These are phyloP conservation scores for Lasiurus borealis DNA, from an alignment of 2,113 vertebrate genomes.

Conservation along the genomic window DNA sequence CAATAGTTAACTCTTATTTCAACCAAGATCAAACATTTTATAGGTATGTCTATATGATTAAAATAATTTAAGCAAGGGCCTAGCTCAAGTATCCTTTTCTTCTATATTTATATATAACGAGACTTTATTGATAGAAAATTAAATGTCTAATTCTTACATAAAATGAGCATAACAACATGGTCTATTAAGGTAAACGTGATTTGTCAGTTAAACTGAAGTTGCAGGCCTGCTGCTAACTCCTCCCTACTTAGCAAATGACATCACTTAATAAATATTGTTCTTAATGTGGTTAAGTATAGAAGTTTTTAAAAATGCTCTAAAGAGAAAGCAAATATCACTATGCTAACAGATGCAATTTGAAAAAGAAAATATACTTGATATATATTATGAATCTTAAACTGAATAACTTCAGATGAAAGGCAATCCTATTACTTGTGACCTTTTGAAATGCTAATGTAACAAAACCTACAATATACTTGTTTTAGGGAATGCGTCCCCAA, in stretches of 20 bases:
- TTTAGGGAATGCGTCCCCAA: neutral
- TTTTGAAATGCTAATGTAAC: neutral
- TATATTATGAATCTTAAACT: conserved; percentile 17
- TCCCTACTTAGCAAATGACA: neutral
- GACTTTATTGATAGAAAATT: neutral
- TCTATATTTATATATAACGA: neutral
- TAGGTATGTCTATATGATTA: neutral
- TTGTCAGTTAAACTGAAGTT: neutral
- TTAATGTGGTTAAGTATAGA: neutral
- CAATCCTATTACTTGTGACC: neutral
- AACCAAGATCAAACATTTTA: neutral
- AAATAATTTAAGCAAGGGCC: neutral
- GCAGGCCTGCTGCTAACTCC: neutral
- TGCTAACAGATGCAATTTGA: neutral
- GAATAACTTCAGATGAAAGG: neutral
- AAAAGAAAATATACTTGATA: neutral
- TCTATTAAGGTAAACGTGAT: neutral
- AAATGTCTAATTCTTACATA: neutral
- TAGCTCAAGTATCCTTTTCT: neutral
- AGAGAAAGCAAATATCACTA: neutral
- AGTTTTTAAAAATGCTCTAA: neutral
- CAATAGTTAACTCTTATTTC: neutral
- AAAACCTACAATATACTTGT: neutral
- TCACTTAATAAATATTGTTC: neutral
- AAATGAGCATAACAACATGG: conserved; percentile 1